Evolutionary conservation across 2,888 invertebrate genomes (phyloP), one percentile per base, ranked within the genome.

Genomic region (Aleiodes alternator): DNA sequence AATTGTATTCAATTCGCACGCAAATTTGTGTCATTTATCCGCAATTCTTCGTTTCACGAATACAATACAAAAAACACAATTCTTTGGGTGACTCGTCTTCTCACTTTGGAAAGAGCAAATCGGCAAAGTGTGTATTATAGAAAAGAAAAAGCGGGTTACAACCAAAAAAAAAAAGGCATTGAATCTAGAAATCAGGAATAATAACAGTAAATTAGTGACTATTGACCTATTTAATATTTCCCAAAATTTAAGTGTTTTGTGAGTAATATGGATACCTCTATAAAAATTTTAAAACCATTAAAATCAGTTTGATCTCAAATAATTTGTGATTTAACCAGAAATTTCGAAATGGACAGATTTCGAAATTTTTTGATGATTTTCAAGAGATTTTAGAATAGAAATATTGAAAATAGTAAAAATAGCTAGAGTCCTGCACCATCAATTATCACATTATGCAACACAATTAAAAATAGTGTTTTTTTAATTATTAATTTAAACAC

Each of bases 1-100:
- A 72, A 72, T 72, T 72, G 61, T 74, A 51, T 61, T 61, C 59
- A 74, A 69, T 74, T 69, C 50, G 59, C 69, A 69, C 69, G 73
- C 73, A 69, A 69, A 74, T 74, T 74, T 50, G 48, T 53, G 69
- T 74, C 69, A 74, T 53, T 69, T 51, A 74, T 51, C 34, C 23
- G 23, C n/a, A 43, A 9, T 14, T 11, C 8, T 61, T 61, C 38
- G 16, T 14, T 23, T 23, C 23, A 2, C 23, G 2, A 23, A 23
- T 2, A 23, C 23, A 23, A 43, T 14, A n/a, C 14, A 14, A 12
- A 5, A n/a, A 61, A 38, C 12, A 43, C 43, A 61, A 61, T 61
- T 61, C 38, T 38, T 61, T 14, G 23, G 23, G 38, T 38, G 38
- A 38, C 8, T 61, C n/a, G n/a, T n/a, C n/a, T n/a, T n/a, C n/a